phyloP scores from a whole-genome alignment of 2,888 invertebrate species.

The Syrphus vitripennis region DNA sequence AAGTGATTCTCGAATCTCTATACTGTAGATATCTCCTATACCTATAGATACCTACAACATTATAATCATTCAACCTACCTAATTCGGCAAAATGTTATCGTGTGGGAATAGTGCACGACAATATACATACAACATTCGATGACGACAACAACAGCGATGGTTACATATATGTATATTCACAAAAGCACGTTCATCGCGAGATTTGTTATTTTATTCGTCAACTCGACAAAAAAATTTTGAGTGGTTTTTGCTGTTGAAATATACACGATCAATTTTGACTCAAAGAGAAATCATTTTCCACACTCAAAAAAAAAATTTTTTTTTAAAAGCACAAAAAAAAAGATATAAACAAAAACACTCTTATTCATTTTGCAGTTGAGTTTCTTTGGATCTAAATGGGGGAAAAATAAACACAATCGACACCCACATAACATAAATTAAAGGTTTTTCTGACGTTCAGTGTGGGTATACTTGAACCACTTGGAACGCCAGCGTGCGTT shows the following conservation, averaged over 20 bases:
- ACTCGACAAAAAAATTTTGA: constrained; percentile 28
- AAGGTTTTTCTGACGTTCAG: constrained; percentile 58
- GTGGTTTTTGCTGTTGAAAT: constrained; percentile 33
- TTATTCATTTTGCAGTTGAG: constrained; percentile 26
- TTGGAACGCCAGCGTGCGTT: constrained; percentile 60
- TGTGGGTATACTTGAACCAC: constrained; percentile 65
- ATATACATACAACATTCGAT: no score
- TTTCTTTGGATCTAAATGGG: constrained; percentile 41
- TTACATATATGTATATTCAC: no score
- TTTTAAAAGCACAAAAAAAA: no score
- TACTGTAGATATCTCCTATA: constrained; percentile 43
- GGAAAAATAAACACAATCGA: constrained; percentile 54
- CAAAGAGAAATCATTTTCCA: constrained; percentile 57
- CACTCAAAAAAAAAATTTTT: constrained; percentile 30
- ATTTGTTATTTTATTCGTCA: constrained; percentile 19
- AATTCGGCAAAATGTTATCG: constrained; percentile 65
- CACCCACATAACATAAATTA: constrained; percentile 69
- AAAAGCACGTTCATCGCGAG: constrained; percentile 39
- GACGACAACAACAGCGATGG: background rate
- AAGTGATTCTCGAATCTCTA: constrained; percentile 58
- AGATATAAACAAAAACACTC: background rate
- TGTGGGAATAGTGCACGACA: constrained; percentile 63
- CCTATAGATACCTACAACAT: background rate
- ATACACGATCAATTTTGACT: constrained; percentile 31
- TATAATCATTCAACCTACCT: constrained; percentile 66